Conservation (phyloP, 2,797 vertebrate genomes). For the Premnoplex brunnescens region DNA sequence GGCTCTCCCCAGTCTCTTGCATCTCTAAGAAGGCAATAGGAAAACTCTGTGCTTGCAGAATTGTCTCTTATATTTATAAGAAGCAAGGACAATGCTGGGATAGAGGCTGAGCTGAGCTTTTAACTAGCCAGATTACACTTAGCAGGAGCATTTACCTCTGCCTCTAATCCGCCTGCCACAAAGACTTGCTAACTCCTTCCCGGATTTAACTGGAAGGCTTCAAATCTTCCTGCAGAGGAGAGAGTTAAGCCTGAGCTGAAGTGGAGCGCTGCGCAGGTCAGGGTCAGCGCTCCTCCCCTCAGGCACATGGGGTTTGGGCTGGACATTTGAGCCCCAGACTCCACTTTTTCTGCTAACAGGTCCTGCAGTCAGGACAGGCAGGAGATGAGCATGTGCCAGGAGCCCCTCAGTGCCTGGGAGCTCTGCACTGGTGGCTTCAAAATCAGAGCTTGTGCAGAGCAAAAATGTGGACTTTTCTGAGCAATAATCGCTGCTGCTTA, state of each 20-base stretch:
- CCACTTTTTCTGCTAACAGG: neutral
- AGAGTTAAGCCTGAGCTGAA: neutral
- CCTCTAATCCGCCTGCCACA: conserved; percentile 57
- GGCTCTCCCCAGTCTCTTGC: neutral
- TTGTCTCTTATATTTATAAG: conserved; percentile 19
- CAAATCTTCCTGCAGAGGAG: conserved; percentile 22
- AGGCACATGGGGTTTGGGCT: neutral
- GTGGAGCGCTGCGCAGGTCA: neutral
- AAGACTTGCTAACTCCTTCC: conserved; percentile 64
- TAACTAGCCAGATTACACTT: conserved; percentile 58
- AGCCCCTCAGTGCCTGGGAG: neutral
- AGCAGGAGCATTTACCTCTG: conserved; percentile 61
- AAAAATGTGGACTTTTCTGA: neutral
- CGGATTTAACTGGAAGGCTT: conserved; percentile 38
- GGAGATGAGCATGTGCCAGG: neutral
- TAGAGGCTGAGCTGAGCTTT: conserved; percentile 59
- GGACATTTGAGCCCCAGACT: neutral
- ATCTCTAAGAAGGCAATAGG: neutral
- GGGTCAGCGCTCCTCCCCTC: neutral
- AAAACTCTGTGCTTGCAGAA: neutral
- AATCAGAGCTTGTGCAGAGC: neutral
- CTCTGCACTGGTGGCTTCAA: neutral
- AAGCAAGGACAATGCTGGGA: conserved; percentile 51
- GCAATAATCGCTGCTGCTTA: neutral
- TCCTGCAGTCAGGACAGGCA: neutral